Evolutionary conservation across 2,888 invertebrate genomes (phyloP).

Genomic region (Himalopsyche kuldschensis): DNA sequence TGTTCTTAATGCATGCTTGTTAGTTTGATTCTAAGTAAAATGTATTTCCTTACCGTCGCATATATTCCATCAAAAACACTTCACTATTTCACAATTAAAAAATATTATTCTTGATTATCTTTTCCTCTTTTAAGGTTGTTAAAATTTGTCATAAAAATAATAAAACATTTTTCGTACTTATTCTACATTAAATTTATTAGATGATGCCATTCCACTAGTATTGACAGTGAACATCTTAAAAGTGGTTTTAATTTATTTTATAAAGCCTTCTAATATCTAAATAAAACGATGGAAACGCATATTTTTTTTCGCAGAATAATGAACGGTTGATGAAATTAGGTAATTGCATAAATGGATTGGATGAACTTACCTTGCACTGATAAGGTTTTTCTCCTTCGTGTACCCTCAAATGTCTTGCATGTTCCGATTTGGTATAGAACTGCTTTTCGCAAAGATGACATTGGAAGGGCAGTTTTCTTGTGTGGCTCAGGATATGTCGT

Average conservation of each 20-base stretch:
- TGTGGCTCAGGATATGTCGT: conserved; percentile 29
- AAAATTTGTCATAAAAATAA: too few species aligned
- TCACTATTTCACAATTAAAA: not conserved
- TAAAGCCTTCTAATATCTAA: too few species aligned
- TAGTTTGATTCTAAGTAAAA: not conserved
- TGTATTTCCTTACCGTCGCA: not conserved
- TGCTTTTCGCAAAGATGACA: conserved; percentile 49
- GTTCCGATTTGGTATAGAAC: conserved; percentile 47
- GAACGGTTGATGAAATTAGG: too few species aligned
- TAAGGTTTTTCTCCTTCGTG: conserved; percentile 47
- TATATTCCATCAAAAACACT: not conserved
- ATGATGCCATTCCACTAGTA: too few species aligned
- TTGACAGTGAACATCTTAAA: too few species aligned
- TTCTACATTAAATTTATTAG: too few species aligned
- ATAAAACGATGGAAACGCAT: too few species aligned
- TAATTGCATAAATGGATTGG: not conserved
- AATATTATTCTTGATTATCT: not conserved
- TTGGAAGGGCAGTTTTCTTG: conserved; percentile 13
- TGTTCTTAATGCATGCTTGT: not conserved
- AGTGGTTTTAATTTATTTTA: too few species aligned
- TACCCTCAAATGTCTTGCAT: conserved; percentile 46
- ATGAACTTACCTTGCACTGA: conserved; percentile 44
- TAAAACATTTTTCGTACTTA: too few species aligned
- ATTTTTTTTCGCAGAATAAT: too few species aligned
- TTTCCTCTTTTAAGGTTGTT: too few species aligned